phyloP scores from a whole-genome alignment of 1,140 invertebrate species.

The Heliconius melpomene region DNA sequence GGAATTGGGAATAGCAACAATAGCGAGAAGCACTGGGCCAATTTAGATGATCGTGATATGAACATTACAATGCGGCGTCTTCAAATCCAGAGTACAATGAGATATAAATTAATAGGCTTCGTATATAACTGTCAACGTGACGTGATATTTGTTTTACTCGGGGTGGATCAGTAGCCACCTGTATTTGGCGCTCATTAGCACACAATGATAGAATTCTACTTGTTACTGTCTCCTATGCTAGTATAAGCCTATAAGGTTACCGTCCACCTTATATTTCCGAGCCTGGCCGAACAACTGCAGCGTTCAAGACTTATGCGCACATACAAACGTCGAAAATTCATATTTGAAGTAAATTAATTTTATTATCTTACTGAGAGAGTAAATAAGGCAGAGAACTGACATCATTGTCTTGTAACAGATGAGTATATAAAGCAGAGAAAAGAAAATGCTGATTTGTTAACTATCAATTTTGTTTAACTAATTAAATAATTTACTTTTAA shows the following conservation, averaged over 20 bases:
- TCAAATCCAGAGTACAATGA: slow-evolving; percentile 42
- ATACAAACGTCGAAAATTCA: slow-evolving; percentile 19
- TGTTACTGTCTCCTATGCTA: slow-evolving; percentile 6
- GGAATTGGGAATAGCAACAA: slow-evolving; percentile 27
- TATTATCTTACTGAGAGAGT: background rate
- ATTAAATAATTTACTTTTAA: background rate
- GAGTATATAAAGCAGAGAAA: too few species aligned
- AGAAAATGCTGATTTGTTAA: too few species aligned
- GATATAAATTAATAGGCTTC: slow-evolving; percentile 49
- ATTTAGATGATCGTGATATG: slow-evolving; percentile 37
- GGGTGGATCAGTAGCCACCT: slow-evolving; percentile 57
- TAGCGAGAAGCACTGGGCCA: slow-evolving; percentile 32
- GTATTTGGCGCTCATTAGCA: slow-evolving; percentile 69
- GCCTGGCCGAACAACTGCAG: background rate
- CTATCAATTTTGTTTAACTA: too few species aligned
- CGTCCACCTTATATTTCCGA: slow-evolving; percentile 8
- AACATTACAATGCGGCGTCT: slow-evolving; percentile 33
- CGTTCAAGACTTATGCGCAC: background rate
- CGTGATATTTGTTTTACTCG: slow-evolving; percentile 64
- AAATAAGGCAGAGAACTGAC: background rate
- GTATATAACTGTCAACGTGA: slow-evolving; percentile 53
- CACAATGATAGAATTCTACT: slow-evolving; percentile 64
- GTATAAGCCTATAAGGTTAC: slow-evolving; percentile 7
- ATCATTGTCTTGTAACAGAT: background rate
- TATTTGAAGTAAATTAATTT: slow-evolving; percentile 8